Base-by-base conservation (phyloP, 2,888 invertebrate species). In the Theodoxus fluviatilis region DNA sequence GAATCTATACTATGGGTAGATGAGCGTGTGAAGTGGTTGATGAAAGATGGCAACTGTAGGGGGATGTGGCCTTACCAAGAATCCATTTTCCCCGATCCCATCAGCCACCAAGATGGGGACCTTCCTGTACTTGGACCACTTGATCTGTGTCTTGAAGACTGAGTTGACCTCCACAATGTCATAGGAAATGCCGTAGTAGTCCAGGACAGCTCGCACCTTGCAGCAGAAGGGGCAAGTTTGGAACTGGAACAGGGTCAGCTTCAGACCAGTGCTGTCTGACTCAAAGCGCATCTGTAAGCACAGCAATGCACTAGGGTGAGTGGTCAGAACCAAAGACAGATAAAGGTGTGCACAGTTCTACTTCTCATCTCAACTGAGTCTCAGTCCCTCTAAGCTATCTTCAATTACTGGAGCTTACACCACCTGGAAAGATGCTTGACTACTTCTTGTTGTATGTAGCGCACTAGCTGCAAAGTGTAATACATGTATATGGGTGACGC, bases 201-300 rank as follows among this genome's bases (percentile, higher is more conserved):
- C 98, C 15, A 99, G 89, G 37, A 81, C 80, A 3, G 87, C 85
- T 31, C 87, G 73, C 3, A 85, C 85, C 90, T 98, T 98, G 85
- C 96, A 97, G 88, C 98, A 98, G 87, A 98, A 98, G 0, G 98
- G 98, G 84, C 98, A 99, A 0, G 96, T 96, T 82, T 96, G 94
- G 85, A 96, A 99, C 89, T 99, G 99, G 85, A 94, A 99, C 25
- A 99, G 89, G 0, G 94, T 93, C 61, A 99, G 88, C 78, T 95
- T 92, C 71, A 85, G 72, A 9, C 82, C 81, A 57, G 76, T 76
- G 47, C 74, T 73, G 69, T 84, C 82, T 31, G 78, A 72, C 68
- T 74, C 69, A 69, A 74, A 66, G 40, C 66, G 69, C 0, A 80
- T 70, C 81, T 81, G 75, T 9, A 73, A 67, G n/a, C n/a, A n/a